Conservation (phyloP, 2,888 invertebrate genomes). For the Arctia plantaginis region DNA sequence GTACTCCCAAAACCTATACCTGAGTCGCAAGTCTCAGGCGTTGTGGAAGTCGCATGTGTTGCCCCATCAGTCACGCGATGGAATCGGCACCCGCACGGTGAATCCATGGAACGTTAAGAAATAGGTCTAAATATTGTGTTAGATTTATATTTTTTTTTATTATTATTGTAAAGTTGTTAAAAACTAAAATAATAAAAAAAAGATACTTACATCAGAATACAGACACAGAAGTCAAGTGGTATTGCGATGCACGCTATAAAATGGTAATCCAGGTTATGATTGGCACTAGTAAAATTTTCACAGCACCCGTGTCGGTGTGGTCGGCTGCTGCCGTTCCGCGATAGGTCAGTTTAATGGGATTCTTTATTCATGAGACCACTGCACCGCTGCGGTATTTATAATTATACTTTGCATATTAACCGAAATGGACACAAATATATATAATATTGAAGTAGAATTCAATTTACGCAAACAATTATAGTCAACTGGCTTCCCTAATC, state of each 20-base stretch:
- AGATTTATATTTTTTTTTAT: no score
- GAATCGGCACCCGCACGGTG: no score
- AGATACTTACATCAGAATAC: slow-evolving; percentile 20
- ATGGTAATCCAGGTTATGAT: slow-evolving; percentile 68
- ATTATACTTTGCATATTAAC: slow-evolving; percentile 60
- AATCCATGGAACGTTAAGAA: no score
- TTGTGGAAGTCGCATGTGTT: no score
- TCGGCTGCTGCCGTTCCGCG: slow-evolving; percentile 49
- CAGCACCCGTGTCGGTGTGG: slow-evolving; percentile 41
- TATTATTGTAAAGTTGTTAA: no score
- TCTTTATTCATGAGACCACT: slow-evolving; percentile 67
- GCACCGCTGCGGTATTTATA: slow-evolving; percentile 53
- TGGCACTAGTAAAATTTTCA: slow-evolving; percentile 61
- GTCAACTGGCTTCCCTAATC: slow-evolving; percentile 5
- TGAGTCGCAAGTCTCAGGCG: no score
- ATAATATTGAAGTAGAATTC: slow-evolving; percentile 39
- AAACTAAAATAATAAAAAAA: background rate
- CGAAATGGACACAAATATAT: slow-evolving; percentile 52
- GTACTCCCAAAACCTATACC: no score
- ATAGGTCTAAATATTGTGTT: no score
- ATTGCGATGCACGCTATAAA: slow-evolving; percentile 54
- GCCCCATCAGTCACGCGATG: no score
- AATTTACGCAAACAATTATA: slow-evolving; percentile 41
- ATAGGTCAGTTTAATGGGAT: slow-evolving; percentile 65
- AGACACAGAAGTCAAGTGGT: slow-evolving; percentile 38